A percentile compares a stretch with the other conserved stretches of the same genome.
Evolutionary conservation across 2,113 vertebrate species (phyloP).

Genomic region (Seriola aureovittata): DNA sequence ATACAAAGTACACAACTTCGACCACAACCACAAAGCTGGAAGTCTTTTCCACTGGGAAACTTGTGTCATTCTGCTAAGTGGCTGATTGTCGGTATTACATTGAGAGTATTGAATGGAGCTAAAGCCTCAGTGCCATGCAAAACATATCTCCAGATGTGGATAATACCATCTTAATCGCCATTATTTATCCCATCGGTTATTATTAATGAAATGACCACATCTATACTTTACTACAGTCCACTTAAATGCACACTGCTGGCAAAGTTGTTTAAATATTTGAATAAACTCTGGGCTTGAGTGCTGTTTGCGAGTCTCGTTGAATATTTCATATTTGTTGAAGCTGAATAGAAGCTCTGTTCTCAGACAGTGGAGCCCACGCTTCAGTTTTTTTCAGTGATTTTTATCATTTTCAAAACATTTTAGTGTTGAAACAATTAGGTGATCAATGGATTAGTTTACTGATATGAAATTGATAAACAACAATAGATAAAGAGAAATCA

Average conservation of each 20-base stretch:
- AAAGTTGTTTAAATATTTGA: constrained; percentile 29
- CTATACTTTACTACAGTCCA: not conserved
- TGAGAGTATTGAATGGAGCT: constrained; percentile 12
- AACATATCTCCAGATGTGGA: constrained; percentile 1
- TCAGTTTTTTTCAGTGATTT: not conserved
- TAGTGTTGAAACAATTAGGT: not conserved
- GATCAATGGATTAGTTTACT: not conserved
- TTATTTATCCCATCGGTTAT: constrained; percentile 3
- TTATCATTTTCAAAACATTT: not conserved
- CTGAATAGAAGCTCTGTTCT: constrained; percentile 12
- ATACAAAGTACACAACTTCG: constrained; percentile 14
- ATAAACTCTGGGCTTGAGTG: constrained; percentile 4
- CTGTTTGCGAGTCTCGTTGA: not conserved
- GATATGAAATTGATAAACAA: not conserved
- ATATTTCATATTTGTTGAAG: constrained; percentile 9
- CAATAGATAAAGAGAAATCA: not conserved
- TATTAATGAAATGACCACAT: constrained; percentile 12
- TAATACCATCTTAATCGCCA: constrained; percentile 8
- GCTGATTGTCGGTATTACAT: constrained; percentile 16
- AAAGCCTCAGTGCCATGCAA: constrained; percentile 7
- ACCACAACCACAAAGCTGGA: constrained; percentile 18
- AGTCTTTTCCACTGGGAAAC: not conserved
- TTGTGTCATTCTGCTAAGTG: constrained; percentile 14
- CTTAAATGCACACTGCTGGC: not conserved
- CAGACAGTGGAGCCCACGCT: not conserved